Conservation (phyloP, 2,797 vertebrate species). For the Catostomus latipinnis region DNA sequence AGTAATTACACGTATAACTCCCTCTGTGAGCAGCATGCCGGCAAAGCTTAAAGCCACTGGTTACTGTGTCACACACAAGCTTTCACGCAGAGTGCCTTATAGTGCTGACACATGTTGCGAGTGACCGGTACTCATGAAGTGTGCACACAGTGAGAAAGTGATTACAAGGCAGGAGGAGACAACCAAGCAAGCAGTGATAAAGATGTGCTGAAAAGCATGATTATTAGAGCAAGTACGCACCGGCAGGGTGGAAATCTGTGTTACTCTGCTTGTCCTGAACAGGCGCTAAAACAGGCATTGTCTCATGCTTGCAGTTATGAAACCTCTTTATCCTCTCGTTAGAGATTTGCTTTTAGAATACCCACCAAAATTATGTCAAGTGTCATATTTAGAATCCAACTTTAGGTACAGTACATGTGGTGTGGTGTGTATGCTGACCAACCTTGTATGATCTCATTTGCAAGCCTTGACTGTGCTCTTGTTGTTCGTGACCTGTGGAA, state of each 20-base stretch:
- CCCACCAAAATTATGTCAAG: no score
- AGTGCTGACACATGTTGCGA: constrained; percentile 45
- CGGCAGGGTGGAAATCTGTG: constrained; percentile 22
- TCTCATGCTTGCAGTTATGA: no score
- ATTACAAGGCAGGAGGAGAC: constrained; percentile 55
- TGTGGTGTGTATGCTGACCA: no score
- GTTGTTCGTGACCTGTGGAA: no score
- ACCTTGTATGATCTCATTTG: no score
- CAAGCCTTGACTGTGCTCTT: no score
- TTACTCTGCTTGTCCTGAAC: not conserved
- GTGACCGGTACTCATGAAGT: constrained; percentile 50
- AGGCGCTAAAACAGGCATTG: not conserved
- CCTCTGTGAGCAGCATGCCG: constrained; percentile 66
- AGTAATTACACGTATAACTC: constrained; percentile 77
- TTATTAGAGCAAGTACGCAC: constrained; percentile 20
- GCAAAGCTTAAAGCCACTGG: constrained; percentile 59
- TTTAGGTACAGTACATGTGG: no score
- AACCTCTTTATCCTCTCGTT: no score
- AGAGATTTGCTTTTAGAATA: no score
- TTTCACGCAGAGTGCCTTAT: constrained; percentile 31
- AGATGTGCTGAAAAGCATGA: constrained; percentile 36
- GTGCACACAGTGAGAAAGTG: constrained; percentile 52
- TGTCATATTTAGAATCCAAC: no score
- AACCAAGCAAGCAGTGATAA: constrained; percentile 20
- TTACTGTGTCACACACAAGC: constrained; percentile 49